Percentiles rank a stretch among this genome's conserved stretches.
phyloP scores from a whole-genome alignment of 2,888 invertebrate species.

The Herminia tarsipennalis region DNA sequence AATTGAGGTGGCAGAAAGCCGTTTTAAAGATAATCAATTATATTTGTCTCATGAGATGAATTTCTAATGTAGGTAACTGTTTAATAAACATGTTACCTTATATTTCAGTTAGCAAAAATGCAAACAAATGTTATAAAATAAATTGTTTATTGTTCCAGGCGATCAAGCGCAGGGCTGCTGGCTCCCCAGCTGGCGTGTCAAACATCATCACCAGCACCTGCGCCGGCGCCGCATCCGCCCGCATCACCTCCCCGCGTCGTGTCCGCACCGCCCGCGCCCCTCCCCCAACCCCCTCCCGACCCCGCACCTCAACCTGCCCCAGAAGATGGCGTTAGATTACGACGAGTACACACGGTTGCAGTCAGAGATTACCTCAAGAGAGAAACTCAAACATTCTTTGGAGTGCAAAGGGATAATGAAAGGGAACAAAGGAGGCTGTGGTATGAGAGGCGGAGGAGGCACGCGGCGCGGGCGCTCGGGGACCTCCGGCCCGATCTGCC shows the following conservation, averaged over 20 bases:
- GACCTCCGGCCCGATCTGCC: constrained; percentile 86
- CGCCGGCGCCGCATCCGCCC: constrained; percentile 63
- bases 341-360: constrained; percentile 74
- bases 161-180: constrained; percentile 77
- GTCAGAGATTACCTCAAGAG: constrained; percentile 89
- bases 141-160: constrained; percentile 68
- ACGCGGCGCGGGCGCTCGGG: constrained; percentile 90
- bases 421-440: constrained; percentile 90
- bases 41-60: too few relatives aligned
- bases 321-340: constrained; percentile 79
- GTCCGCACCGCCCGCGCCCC: constrained; percentile 64
- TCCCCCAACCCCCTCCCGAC: constrained; percentile 60
- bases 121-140: background rate
- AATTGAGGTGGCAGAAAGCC: too few relatives aligned
- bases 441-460: constrained; percentile 92
- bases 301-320: constrained; percentile 72
- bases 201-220: constrained; percentile 65
- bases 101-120: too few relatives aligned
- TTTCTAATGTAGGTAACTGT: too few relatives aligned
- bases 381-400: constrained; percentile 94
- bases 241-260: constrained; percentile 77
- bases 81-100: too few relatives aligned
- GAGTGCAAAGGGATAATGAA: constrained; percentile 92
- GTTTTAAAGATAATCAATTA: too few relatives aligned
- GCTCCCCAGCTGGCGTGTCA: constrained; percentile 78